These are phyloP conservation scores for Drosophila anomelani DNA, from an alignment of 2,888 invertebrate species.

Conservation along the genomic window DNA sequence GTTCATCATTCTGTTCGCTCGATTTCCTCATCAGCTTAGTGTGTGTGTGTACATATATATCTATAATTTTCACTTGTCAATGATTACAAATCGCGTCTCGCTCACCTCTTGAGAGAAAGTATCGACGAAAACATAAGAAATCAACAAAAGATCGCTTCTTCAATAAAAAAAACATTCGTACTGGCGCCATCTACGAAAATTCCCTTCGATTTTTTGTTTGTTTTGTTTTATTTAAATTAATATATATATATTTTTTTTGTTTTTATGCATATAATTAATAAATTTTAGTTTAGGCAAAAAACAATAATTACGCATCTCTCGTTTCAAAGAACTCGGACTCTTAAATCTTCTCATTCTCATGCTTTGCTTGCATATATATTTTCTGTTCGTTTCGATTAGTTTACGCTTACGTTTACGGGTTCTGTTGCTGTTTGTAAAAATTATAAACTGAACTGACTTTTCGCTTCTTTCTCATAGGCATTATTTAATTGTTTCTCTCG, in stretches of 20 bases:
- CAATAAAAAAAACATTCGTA: slow-evolving; percentile 24
- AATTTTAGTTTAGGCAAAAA: slow-evolving; percentile 73
- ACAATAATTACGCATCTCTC: slow-evolving; percentile 61
- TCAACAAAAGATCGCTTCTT: slow-evolving; percentile 35
- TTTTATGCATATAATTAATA: slow-evolving; percentile 71
- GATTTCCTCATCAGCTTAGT: slow-evolving; percentile 64
- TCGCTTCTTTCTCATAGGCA: slow-evolving; percentile 28
- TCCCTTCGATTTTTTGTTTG: slow-evolving; percentile 49
- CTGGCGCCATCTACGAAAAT: slow-evolving; percentile 47
- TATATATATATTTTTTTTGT: slow-evolving; percentile 52
- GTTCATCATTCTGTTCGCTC: slow-evolving; percentile 59
- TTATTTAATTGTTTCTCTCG: slow-evolving; percentile 48
- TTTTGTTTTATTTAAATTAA: slow-evolving; percentile 53
- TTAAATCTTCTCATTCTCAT: slow-evolving; percentile 29
- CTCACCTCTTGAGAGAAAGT: slow-evolving; percentile 13
- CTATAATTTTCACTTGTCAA: slow-evolving; percentile 45
- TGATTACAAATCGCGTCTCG: slow-evolving; percentile 52
- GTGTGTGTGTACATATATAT: slow-evolving; percentile 43
- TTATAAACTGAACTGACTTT: slow-evolving; percentile 30
- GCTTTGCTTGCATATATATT: slow-evolving; percentile 9
- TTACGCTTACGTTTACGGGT: slow-evolving; percentile 24
- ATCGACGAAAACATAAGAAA: slow-evolving; percentile 13
- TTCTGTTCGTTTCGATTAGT: slow-evolving; percentile 44
- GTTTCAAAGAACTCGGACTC: slow-evolving; percentile 31
- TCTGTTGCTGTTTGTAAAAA: slow-evolving; percentile 21